Evolutionary conservation across 2,888 invertebrate genomes (phyloP), one percentile per base, ranked within the genome.

Genomic region (Ditula angustiorana): DNA sequence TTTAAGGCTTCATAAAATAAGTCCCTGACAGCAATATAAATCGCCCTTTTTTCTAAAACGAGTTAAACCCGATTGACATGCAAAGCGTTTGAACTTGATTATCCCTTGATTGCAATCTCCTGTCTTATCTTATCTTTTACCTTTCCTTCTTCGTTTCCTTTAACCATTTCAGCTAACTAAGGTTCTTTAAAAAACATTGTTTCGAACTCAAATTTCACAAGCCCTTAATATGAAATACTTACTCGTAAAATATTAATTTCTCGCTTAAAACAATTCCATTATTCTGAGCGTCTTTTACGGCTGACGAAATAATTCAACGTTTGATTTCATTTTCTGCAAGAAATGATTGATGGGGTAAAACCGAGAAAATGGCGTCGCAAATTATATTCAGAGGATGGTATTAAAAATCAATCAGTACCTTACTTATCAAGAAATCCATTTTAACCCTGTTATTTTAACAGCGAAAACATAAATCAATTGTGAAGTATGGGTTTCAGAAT

Each of bases 361-460:
- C 41, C 44, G n/a, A 24, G 35, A 44, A 41, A 66, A 68, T 56
- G 35, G 13, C 60, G 33, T 21, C 50, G 62, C 23, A 65, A 60
- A 67, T 65, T 52, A 50, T 23, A 41, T 44, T 52, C 44, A 1
- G 55, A 62, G 55, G 61, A 69, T 67, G 35, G 21, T 57, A 69
- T 67, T 69, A 69, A 65, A 61, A 67, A 67, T 56, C 69, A 46
- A 59, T 69, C 67, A 67, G 56, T 19, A 33, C 35, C 13, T 28
- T 35, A 35, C 33, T 58, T 49, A 26, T 16, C 16, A 37, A 21
- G 21, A 33, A n/a, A 55, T 33, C 11, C 23, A 53, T n/a, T 55
- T 53, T 7, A 16, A 55, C 55, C 24, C 26, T 26, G 16, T 55
- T 26, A 55, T 55, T 56, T 26, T 23, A 19, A 24, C 11, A 24